A percentile compares a stretch with the other conserved stretches of the same genome.
These are phyloP conservation scores for Ammodytes marinus DNA, from an alignment of 2,113 vertebrate species.

Conservation along the genomic window DNA sequence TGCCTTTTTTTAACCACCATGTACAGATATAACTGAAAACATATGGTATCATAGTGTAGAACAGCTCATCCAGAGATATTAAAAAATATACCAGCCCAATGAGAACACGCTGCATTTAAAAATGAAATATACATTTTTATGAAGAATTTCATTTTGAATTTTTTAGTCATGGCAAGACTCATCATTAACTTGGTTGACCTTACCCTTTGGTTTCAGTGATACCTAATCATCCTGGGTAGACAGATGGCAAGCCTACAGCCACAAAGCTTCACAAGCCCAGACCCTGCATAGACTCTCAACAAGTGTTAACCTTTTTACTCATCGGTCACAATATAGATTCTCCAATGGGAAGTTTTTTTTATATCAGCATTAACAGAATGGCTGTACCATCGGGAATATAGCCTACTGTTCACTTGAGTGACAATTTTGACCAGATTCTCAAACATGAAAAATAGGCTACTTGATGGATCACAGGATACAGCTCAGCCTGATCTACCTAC, in stretches of 20 bases:
- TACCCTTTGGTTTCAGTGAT: slow-evolving; percentile 39
- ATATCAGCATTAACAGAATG: background rate
- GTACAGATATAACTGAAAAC: background rate
- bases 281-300: slow-evolving; percentile 38
- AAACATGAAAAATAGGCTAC: background rate
- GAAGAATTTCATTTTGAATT: background rate
- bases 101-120: background rate
- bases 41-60: background rate
- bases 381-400: background rate
- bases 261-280: slow-evolving; percentile 35
- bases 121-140: background rate
- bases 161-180: background rate
- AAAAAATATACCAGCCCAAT: background rate
- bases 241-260: slow-evolving; percentile 64
- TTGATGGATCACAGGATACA: background rate
- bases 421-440: background rate
- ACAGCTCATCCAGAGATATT: background rate
- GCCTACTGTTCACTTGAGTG: background rate
- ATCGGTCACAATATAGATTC: background rate
- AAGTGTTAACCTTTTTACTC: slow-evolving; percentile 46
- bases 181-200: background rate
- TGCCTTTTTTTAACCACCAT: background rate
- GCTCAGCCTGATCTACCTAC: background rate
- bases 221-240: slow-evolving; percentile 52
- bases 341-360: background rate